These are phyloP conservation scores for Catharus fuscescens DNA, from an alignment of 2,113 vertebrate species.

Conservation along the genomic window DNA sequence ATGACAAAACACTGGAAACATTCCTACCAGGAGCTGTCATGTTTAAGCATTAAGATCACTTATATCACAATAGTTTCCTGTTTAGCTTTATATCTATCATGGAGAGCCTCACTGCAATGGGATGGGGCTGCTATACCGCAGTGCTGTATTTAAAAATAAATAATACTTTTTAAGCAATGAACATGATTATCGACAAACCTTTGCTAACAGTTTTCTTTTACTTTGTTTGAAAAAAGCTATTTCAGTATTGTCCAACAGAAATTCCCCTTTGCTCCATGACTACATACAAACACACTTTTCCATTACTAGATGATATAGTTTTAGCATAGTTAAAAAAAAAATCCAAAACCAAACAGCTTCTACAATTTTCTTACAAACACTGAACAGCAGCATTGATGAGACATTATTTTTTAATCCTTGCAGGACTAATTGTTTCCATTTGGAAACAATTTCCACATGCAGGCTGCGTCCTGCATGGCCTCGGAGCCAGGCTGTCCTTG, in stretches of 20 bases:
- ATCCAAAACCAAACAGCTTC: neutral
- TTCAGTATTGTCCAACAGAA: neutral
- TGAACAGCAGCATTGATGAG: neutral
- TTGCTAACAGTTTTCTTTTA: neutral
- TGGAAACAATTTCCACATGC: neutral
- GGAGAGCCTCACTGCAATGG: neutral
- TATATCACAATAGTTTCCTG: neutral
- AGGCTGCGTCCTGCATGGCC: fast-evolving
- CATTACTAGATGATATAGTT: neutral
- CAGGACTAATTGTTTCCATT: neutral
- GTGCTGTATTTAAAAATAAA: neutral
- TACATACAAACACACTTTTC: neutral
- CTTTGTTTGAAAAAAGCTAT: neutral
- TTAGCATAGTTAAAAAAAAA: neutral
- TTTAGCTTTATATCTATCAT: neutral
- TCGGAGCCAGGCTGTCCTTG: neutral
- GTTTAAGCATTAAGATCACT: neutral
- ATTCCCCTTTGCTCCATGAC: neutral
- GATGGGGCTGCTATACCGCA: neutral
- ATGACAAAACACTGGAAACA: fast-evolving
- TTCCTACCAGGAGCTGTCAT: neutral
- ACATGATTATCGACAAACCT: neutral
- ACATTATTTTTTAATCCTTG: neutral
- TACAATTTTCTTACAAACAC: neutral
- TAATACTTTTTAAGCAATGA: neutral